phyloP scores from a whole-genome alignment of 1,140 invertebrate genomes.

The Leptinotarsa lineolata region DNA sequence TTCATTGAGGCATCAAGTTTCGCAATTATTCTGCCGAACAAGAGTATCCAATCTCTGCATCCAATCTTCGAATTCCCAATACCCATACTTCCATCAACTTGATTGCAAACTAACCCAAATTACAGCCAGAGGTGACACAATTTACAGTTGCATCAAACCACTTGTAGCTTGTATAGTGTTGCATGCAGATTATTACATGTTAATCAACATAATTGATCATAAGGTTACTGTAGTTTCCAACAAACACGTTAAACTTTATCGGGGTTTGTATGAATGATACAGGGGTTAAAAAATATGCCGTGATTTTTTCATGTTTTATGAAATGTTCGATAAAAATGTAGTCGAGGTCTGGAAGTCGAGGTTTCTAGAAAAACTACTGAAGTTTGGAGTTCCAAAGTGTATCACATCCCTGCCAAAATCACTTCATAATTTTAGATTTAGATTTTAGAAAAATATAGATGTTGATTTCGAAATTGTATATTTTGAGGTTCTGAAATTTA shows the following conservation, averaged over 20 bases:
- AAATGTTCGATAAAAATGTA: too few species aligned
- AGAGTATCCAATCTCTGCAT: not conserved
- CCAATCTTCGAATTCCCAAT: constrained; percentile 4
- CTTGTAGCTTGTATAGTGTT: constrained; percentile 5
- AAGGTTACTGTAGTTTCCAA: not conserved
- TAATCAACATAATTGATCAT: not conserved
- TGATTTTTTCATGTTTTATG: too few species aligned
- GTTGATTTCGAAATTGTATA: too few species aligned
- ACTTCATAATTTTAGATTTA: too few species aligned
- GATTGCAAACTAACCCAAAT: not conserved
- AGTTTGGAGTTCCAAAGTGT: too few species aligned
- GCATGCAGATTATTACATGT: constrained; percentile 1
- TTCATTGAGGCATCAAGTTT: not conserved
- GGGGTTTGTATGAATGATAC: too few species aligned
- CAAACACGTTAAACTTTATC: not conserved
- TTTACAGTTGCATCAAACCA: not conserved
- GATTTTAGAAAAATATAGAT: too few species aligned
- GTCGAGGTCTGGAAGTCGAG: too few species aligned
- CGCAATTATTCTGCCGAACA: not conserved
- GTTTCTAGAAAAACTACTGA: too few species aligned
- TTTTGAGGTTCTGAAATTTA: too few species aligned
- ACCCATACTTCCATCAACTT: not conserved
- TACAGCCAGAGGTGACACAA: not conserved
- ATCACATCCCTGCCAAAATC: too few species aligned
- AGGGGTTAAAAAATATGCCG: too few species aligned